Base-by-base conservation (phyloP, 2,113 vertebrate genomes). In the Mesocricetus auratus region DNA sequence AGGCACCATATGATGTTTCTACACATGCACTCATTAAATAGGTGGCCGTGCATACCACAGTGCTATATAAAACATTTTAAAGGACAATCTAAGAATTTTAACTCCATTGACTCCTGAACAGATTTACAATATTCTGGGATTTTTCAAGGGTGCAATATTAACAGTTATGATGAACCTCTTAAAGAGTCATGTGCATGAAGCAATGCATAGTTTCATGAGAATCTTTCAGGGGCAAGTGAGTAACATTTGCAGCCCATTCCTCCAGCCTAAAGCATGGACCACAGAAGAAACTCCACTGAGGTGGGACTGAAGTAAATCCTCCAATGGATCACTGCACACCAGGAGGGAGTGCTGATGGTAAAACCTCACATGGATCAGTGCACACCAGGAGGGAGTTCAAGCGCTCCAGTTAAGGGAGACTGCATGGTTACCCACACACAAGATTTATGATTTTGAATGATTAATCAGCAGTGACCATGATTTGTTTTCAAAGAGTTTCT, bases 401-500 rank as follows among this genome's bases (percentile, higher is more conserved):
- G n/a, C 0, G 5, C 68, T 78, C 58, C 81, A 94, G 58, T 60
- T 89, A 60, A 82, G 36, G 77, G 50, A 95, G 56, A 45, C 45
- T 7, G 12, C 90, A 96, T 95, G 88, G 58, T 94, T 77, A 66
- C 75, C 94, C 81, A 81, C 83, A 39, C 50, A 86, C 29, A 92
- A 95, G 96, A 97, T 96, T 96, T 96, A 95, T 0, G 56, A 97
- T 98, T 98, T 97, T 97, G 31, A 94, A 93, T 97, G 97, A 98
- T 98, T 98, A 97, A 96, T 98, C 92, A 98, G 95, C 97, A 95
- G 88, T 73, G 96, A 95, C 96, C 36, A 4, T 97, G 8, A 5
- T 95, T 96, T 97, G 96, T 98, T 98, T 97, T 97, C 93, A 96
- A 96, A 96, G 97, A 98, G 96, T 96, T 97, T 97, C 74, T 89